Base-by-base conservation (phyloP, 2,797 vertebrate genomes). In the Megalops cyprinoides region DNA sequence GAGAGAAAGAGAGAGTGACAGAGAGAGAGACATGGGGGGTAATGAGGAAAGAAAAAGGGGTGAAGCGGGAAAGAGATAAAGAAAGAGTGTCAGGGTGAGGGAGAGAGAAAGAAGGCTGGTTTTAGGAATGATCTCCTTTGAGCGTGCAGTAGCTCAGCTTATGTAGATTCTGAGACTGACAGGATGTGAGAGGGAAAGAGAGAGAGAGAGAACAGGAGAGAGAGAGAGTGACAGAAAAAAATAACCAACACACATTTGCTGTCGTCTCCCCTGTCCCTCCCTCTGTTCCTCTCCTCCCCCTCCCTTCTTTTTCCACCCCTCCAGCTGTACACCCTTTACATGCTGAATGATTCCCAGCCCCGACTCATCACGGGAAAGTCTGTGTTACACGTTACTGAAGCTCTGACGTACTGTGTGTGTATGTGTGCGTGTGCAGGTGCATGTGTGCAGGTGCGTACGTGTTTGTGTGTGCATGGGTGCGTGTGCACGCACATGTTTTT, bases 191-290 rank as follows among this genome's bases (percentile, higher is more conserved):
- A 74, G 48, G 31, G 81, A 53, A 67, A 48, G 46, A 62, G 31
- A 58, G 39, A 78, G 49, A 73, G 79, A 82, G 78, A 48, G 51
- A 49, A 20, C 31, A 42, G 39, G 28, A 28, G 37, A 48, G 51
- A 49, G 28, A 28, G 37, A 25, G 42, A 85, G 87, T 69, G 37
- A 39, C 81, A 49, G 75, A 77, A 15, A 82, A 83, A 89, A 90
- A 84, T 84, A 84, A 81, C 84, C 76, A 88, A 87, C 87, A 88
- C 79, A 87, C 83, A 82, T 85, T 91, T 90, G 87, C 87, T 92
- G 89, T 87, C 82, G 89, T 87, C 83, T 87, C 42, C 77, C 48
- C 86, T 84, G 89, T 88, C 86, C 87, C 83, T 85, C 86, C 90
- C 88, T 90, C 89, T 91, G 87, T 86, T 88, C 79, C 31, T 62